Conservation (phyloP, 2,113 vertebrate species). For the Phainopepla nitens region DNA sequence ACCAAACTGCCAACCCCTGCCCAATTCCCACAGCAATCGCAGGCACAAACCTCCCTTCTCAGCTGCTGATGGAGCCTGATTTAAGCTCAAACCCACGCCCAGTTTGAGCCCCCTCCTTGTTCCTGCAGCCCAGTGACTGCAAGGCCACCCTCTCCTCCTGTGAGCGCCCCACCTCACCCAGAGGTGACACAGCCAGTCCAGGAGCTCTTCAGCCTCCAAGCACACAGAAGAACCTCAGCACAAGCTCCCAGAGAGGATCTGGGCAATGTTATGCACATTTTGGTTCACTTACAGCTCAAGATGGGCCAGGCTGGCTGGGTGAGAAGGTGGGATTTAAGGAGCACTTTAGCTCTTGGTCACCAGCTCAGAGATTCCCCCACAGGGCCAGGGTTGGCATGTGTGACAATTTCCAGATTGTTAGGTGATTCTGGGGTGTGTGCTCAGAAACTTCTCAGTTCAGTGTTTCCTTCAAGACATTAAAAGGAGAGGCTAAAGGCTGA, state of each 20-base stretch:
- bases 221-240: neutral
- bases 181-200: neutral
- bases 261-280: neutral
- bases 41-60: neutral
- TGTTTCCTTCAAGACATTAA: neutral
- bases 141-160: neutral
- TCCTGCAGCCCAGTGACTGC: neutral
- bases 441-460: neutral
- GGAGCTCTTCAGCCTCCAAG: neutral
- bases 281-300: neutral
- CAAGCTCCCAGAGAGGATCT: neutral
- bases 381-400: neutral
- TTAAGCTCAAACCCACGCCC: rapidly evolving
- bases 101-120: neutral
- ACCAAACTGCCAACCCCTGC: neutral
- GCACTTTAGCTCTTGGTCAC: neutral
- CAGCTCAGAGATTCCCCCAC: neutral
- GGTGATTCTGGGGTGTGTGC: neutral
- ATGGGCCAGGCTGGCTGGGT: neutral
- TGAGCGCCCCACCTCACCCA: neutral
- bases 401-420: neutral
- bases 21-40: neutral
- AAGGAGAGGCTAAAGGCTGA: neutral
- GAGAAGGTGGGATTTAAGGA: neutral
- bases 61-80: neutral